These are phyloP conservation scores for Lycocerus yunnanus DNA, from an alignment of 2,888 invertebrate species.

Conservation along the genomic window DNA sequence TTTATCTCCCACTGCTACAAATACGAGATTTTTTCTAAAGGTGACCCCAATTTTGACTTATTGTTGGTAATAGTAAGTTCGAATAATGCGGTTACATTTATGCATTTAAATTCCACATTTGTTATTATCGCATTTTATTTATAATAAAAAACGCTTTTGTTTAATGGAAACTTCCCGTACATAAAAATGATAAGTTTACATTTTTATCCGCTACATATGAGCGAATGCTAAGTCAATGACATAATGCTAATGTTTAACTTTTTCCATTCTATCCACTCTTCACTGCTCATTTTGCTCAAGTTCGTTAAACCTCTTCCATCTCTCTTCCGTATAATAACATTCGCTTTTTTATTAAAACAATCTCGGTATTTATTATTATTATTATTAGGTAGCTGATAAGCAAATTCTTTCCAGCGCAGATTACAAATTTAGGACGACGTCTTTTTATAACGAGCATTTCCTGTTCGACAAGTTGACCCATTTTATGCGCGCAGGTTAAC, in stretches of 20 bases:
- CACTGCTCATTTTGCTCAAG: conserved; percentile 4
- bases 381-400: background rate
- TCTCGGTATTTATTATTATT: background rate
- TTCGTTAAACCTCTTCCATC: conserved; percentile 11
- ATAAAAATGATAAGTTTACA: conserved; percentile 5
- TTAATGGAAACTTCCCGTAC: conserved; percentile 3
- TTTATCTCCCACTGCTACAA: conserved; percentile 39
- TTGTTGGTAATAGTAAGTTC: conserved; percentile 6
- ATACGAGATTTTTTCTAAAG: conserved; percentile 33
- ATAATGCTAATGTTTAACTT: conserved; percentile 17
- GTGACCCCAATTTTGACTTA: conserved; percentile 25
- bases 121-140: conserved; percentile 2
- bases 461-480: background rate
- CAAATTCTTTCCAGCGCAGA: background rate
- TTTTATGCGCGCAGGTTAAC: background rate
- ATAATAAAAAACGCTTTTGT: conserved; percentile 2
- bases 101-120: background rate
- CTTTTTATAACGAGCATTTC: background rate
- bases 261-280: background rate
- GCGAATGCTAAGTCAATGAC: conserved; percentile 18
- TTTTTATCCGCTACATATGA: background rate
- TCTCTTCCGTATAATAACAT: background rate
- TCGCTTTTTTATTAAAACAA: background rate
- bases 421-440: background rate
- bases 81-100: conserved; percentile 15